These are phyloP conservation scores for Calephelis virginiensis DNA, from an alignment of 1,140 invertebrate species.

Conservation along the genomic window DNA sequence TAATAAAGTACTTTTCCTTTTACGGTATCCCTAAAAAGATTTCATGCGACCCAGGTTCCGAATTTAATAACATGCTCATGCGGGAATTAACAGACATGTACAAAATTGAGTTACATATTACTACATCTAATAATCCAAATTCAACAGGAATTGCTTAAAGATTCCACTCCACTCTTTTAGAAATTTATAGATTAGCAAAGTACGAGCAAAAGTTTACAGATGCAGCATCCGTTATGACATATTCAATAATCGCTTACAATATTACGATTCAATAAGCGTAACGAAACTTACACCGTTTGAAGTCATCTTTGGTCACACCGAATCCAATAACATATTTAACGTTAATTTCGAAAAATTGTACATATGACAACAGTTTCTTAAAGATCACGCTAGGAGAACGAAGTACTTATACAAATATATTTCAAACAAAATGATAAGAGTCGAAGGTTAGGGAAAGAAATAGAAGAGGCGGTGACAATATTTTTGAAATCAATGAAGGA, in stretches of 20 bases:
- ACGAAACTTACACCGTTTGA: slow-evolving; percentile 38
- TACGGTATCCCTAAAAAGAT: slow-evolving; percentile 35
- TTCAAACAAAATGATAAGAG: slow-evolving; percentile 28
- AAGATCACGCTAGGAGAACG: slow-evolving; percentile 36
- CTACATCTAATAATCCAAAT: slow-evolving; percentile 45
- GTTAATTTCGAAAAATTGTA: slow-evolving; percentile 29
- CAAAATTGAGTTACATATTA: slow-evolving; percentile 44
- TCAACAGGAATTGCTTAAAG: slow-evolving; percentile 45
- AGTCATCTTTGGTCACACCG: slow-evolving; percentile 41
- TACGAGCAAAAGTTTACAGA: slow-evolving; percentile 36
- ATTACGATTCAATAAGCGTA: slow-evolving; percentile 32
- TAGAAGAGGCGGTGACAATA: slow-evolving; percentile 13
- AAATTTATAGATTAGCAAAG: slow-evolving; percentile 42
- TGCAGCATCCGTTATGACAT: slow-evolving; percentile 33
- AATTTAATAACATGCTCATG: slow-evolving; percentile 33
- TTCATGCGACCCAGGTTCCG: slow-evolving; percentile 35
- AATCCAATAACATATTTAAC: slow-evolving; percentile 28
- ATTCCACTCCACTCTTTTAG: slow-evolving; percentile 42
- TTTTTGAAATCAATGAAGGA: slow-evolving; percentile 15
- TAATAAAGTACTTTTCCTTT: slow-evolving; percentile 38
- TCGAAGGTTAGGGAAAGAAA: slow-evolving; percentile 21
- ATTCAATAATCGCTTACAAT: slow-evolving; percentile 40
- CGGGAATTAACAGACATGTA: slow-evolving; percentile 37
- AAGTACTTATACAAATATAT: slow-evolving; percentile 37
- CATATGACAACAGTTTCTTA: slow-evolving; percentile 38